These are phyloP conservation scores for Orbicella faveolata DNA, from an alignment of 64 coral and sea anemone species.

Conservation along the genomic window DNA sequence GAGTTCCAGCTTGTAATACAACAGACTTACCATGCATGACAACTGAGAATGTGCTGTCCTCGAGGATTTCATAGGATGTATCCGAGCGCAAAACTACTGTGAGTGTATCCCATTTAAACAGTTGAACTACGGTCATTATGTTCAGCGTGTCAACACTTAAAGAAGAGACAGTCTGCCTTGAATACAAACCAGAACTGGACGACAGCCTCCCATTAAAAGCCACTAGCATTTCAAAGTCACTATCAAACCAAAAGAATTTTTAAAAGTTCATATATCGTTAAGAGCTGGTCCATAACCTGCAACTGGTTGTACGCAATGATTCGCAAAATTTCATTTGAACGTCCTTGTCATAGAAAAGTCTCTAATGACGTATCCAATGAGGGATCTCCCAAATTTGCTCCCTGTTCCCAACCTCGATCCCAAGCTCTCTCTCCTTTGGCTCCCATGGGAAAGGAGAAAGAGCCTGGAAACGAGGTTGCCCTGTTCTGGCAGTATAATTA, in stretches of 20 bases:
- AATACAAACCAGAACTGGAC: constrained; percentile 38
- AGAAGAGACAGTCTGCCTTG: constrained; percentile 6
- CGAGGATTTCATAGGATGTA: constrained; percentile 14
- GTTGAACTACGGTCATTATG: constrained; percentile 31
- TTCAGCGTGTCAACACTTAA: constrained; percentile 39
- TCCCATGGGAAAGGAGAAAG: no score
- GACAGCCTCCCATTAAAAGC: constrained; percentile 44
- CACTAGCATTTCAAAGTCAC: constrained; percentile 51
- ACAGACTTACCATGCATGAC: constrained; percentile 47
- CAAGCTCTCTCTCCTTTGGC: no score
- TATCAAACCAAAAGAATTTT: neutral
- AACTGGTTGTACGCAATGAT: no score
- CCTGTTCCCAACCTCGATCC: no score
- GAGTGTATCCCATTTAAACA: constrained; percentile 59
- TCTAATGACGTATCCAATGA: no score
- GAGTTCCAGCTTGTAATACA: neutral
- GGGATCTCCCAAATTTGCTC: no score
- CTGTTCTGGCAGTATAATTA: no score
- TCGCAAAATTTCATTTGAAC: no score
- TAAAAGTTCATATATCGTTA: neutral
- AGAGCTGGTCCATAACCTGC: no score
- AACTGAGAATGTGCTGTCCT: constrained; percentile 55
- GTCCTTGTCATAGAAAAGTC: no score
- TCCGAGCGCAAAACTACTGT: constrained; percentile 29
- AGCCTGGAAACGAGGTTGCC: no score